phyloP scores from a whole-genome alignment of 2,888 invertebrate genomes.

The Orchesella flavescens region DNA sequence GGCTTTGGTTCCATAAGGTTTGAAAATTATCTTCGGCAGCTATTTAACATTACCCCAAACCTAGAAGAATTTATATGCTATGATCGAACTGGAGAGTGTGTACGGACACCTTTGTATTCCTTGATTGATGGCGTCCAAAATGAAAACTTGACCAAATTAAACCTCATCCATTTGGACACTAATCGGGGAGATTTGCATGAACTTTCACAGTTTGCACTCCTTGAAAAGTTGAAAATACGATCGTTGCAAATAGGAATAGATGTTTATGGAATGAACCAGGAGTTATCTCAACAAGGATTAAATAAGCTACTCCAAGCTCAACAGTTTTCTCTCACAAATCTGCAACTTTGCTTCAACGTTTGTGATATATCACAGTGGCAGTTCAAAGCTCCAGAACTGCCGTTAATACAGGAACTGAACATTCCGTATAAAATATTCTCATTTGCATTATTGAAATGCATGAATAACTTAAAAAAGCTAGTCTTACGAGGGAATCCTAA shows the following conservation, averaged over 20 bases:
- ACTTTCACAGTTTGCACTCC: neutral
- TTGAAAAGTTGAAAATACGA: neutral
- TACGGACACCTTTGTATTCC: neutral
- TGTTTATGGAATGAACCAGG: neutral
- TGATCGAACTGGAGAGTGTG: slow-evolving; percentile 14
- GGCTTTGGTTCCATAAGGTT: slow-evolving; percentile 2
- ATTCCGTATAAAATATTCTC: slow-evolving; percentile 33
- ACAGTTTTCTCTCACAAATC: slow-evolving; percentile 2
- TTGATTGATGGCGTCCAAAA: slow-evolving; percentile 3
- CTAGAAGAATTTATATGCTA: slow-evolving; percentile 30
- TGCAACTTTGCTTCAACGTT: slow-evolving; percentile 33
- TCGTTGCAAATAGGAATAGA: slow-evolving; percentile 31
- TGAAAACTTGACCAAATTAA: slow-evolving; percentile 9
- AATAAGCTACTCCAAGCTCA: slow-evolving; percentile 13
- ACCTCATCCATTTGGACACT: slow-evolving; percentile 9
- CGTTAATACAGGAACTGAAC: slow-evolving; percentile 27
- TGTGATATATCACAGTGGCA: slow-evolving; percentile 31
- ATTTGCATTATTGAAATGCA: slow-evolving; percentile 17
- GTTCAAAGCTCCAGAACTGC: neutral
- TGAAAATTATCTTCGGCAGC: neutral
- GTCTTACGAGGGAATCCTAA: slow-evolving; percentile 30
- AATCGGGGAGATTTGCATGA: slow-evolving; percentile 25
- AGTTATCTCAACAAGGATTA: slow-evolving; percentile 5
- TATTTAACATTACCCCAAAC: slow-evolving; percentile 22
- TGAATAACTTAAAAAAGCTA: slow-evolving; percentile 3